Conservation (phyloP, 2,888 invertebrate species). For the Himalopsyche tibetana region DNA sequence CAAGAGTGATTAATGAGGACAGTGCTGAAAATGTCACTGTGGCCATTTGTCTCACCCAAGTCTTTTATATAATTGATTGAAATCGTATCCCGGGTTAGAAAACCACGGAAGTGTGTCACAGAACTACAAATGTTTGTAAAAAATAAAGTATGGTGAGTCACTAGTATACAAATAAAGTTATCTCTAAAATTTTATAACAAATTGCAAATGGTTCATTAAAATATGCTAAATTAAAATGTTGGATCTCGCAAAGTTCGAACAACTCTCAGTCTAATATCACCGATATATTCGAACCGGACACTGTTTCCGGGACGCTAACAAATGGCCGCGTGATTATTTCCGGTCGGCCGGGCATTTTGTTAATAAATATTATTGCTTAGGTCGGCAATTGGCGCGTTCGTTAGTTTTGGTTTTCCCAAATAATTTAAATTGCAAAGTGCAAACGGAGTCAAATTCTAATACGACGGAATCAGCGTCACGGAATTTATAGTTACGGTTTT, state of each 20-base stretch:
- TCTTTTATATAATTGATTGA: too few relatives aligned
- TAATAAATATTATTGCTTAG: conserved; percentile 59
- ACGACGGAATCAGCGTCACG: conserved; percentile 11
- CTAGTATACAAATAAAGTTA: too few relatives aligned
- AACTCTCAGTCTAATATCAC: neutral
- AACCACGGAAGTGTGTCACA: too few relatives aligned
- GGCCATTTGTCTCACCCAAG: too few relatives aligned
- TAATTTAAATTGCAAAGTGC: conserved; percentile 58
- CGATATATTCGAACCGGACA: conserved; percentile 50
- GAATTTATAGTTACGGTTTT: neutral
- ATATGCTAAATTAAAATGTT: neutral
- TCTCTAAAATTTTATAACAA: too few relatives aligned
- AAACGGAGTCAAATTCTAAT: conserved; percentile 46
- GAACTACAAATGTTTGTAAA: too few relatives aligned
- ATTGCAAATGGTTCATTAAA: too few relatives aligned
- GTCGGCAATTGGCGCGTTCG: conserved; percentile 52
- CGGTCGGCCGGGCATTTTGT: conserved; percentile 62
- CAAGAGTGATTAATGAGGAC: too few relatives aligned
- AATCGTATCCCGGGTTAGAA: too few relatives aligned
- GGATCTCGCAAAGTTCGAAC: neutral
- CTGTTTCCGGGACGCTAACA: conserved; percentile 61
- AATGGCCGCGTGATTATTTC: conserved; percentile 64
- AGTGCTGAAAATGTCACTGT: too few relatives aligned
- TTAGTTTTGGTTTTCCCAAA: conserved; percentile 51
- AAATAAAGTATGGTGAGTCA: too few relatives aligned